phyloP scores from a whole-genome alignment of 2,797 vertebrate species.

The Hapalemur alaotrensis region DNA sequence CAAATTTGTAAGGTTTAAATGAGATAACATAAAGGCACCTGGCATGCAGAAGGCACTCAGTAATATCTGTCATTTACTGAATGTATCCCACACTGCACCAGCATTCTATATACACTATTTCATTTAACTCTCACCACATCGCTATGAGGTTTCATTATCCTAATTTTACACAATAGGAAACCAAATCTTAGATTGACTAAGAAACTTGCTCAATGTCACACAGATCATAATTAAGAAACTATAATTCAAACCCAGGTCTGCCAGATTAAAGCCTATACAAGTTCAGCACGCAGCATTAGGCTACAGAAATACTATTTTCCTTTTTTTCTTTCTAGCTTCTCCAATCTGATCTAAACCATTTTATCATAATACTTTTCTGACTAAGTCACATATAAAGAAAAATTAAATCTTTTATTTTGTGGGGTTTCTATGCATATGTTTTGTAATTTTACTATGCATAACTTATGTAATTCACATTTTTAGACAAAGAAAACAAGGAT shows the following conservation, averaged over 20 bases:
- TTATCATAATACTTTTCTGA: not conserved
- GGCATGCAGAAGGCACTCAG: not conserved
- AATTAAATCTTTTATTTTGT: not conserved
- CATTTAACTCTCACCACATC: not conserved
- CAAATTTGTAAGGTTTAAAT: not conserved
- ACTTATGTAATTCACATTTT: not conserved
- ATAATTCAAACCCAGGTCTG: not conserved
- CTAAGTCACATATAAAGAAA: not conserved
- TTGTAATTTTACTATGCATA: not conserved
- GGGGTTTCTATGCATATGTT: not conserved
- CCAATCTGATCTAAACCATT: not conserved
- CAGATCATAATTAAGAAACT: not conserved
- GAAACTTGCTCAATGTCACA: not conserved
- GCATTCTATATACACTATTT: not conserved
- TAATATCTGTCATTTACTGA: not conserved
- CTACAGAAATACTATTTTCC: not conserved
- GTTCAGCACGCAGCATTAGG: not conserved
- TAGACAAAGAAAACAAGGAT: constrained; percentile 47
- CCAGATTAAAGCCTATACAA: not conserved
- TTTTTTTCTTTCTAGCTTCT: not conserved
- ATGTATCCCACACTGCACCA: not conserved
- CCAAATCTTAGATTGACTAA: not conserved
- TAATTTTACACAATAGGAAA: not conserved
- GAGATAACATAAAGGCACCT: not conserved
- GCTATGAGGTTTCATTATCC: not conserved